These are phyloP conservation scores for Acanthisitta chloris DNA, from an alignment of 2,113 vertebrate species.

Conservation along the genomic window DNA sequence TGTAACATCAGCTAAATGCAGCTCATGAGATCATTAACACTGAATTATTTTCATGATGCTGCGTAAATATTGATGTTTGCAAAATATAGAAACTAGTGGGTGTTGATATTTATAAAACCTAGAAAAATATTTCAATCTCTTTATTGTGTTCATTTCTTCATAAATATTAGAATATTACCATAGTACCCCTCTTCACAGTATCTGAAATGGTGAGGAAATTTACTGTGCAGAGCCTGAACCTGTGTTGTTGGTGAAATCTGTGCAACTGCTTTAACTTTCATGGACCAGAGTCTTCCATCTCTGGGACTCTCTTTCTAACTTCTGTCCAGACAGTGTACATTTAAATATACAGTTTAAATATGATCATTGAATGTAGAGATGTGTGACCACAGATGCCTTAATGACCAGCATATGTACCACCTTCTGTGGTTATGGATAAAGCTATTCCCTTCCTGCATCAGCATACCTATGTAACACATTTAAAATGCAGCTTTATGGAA, in stretches of 20 bases:
- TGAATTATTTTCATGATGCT: background rate
- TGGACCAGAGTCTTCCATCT: background rate
- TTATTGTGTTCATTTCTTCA: background rate
- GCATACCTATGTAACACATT: background rate
- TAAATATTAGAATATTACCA: background rate
- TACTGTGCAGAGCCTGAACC: background rate
- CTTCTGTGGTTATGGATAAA: background rate
- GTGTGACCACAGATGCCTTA: accelerated
- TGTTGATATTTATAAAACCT: background rate
- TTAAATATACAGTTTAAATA: background rate
- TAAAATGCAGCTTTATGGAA: accelerated
- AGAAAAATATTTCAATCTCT: background rate
- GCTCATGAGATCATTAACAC: background rate
- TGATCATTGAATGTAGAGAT: background rate
- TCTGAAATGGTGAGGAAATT: background rate
- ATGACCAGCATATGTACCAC: accelerated
- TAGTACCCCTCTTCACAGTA: background rate
- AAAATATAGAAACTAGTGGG: background rate
- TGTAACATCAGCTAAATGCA: background rate
- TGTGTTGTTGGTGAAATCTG: background rate
- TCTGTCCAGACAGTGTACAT: background rate
- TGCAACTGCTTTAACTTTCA: background rate
- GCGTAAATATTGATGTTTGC: background rate
- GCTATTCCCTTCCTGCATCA: background rate
- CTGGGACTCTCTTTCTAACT: background rate